Percentiles rank a stretch among this genome's conserved stretches.
Conservation (phyloP, 2,888 invertebrate species). For the Eristalinus aeneus region DNA sequence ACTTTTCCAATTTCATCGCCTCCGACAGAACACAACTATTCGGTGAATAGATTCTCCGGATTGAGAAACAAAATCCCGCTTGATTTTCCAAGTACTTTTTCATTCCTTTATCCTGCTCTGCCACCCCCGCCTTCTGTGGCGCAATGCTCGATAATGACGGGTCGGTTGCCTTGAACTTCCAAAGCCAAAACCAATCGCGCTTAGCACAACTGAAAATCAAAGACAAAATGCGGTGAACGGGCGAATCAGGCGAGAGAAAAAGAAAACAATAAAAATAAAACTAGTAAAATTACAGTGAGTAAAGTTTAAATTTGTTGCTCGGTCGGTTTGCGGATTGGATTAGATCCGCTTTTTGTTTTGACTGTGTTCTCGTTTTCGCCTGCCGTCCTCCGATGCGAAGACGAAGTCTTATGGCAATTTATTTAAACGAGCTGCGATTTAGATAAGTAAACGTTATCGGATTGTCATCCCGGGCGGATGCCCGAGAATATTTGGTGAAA, state of each 20-base stretch:
- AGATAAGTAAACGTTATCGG: conserved; percentile 60
- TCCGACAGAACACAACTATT: not conserved
- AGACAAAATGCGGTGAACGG: not conserved
- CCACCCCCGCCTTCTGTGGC: not conserved
- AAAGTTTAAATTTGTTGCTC: conserved; percentile 51
- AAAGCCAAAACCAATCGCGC: conserved; percentile 16
- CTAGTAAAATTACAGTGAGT: conserved; percentile 43
- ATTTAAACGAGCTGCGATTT: conserved; percentile 50
- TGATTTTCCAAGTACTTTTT: not conserved
- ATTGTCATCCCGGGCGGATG: conserved; percentile 48
- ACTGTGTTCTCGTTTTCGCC: not conserved
- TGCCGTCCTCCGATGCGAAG: conserved; percentile 1
- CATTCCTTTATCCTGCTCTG: not conserved
- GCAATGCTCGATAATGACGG: conserved; percentile 23
- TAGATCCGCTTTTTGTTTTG: conserved; percentile 19
- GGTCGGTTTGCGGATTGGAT: conserved; percentile 35
- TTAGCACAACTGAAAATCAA: conserved; percentile 17
- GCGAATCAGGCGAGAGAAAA: not conserved
- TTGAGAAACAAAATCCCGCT: conserved; percentile 14
- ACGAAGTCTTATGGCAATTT: conserved; percentile 32
- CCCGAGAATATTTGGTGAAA: conserved; percentile 31
- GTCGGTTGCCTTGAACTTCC: conserved; percentile 11
- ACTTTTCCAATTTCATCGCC: not conserved
- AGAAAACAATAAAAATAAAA: conserved; percentile 46
- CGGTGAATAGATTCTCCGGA: conserved; percentile 28